A percentile compares a stretch with the other conserved stretches of the same genome.
These are phyloP conservation scores for Tachina lurida DNA, from an alignment of 2,888 invertebrate species.

Conservation along the genomic window DNA sequence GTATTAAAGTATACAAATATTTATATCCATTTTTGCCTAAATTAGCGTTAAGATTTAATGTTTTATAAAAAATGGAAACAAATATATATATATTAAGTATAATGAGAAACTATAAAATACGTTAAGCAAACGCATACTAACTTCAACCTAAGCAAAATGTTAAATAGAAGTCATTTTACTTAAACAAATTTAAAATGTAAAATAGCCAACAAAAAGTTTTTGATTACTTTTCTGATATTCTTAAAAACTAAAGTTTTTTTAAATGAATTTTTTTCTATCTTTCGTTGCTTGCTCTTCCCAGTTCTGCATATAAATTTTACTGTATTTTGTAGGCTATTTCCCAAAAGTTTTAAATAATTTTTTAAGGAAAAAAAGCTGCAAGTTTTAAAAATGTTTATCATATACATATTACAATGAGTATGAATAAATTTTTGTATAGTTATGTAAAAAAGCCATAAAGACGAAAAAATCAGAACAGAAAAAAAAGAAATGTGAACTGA, in stretches of 20 bases:
- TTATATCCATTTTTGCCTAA: no score
- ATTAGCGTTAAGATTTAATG: no score
- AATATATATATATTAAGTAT: no score
- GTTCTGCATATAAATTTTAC: constrained; percentile 8
- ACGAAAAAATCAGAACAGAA: neutral
- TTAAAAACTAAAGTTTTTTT: constrained; percentile 20
- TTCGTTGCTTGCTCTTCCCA: constrained; percentile 17
- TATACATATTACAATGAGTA: constrained; percentile 52
- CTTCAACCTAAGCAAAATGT: neutral
- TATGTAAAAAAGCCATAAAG: constrained; percentile 24
- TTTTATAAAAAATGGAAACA: no score
- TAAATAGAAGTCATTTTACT: neutral
- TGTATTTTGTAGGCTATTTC: neutral
- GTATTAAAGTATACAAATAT: no score
- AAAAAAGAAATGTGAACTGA: constrained; percentile 17
- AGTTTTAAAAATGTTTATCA: constrained; percentile 32
- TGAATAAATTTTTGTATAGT: constrained; percentile 38
- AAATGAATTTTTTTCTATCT: constrained; percentile 1
- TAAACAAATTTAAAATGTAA: neutral
- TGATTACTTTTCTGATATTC: constrained; percentile 29
- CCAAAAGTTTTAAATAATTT: constrained; percentile 21
- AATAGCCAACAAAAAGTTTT: neutral
- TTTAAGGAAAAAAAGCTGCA: neutral
- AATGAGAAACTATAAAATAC: neutral
- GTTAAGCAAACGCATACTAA: neutral